Evolutionary conservation across 2,113 vertebrate genomes (phyloP).

Genomic region (Prunella fulvescens): DNA sequence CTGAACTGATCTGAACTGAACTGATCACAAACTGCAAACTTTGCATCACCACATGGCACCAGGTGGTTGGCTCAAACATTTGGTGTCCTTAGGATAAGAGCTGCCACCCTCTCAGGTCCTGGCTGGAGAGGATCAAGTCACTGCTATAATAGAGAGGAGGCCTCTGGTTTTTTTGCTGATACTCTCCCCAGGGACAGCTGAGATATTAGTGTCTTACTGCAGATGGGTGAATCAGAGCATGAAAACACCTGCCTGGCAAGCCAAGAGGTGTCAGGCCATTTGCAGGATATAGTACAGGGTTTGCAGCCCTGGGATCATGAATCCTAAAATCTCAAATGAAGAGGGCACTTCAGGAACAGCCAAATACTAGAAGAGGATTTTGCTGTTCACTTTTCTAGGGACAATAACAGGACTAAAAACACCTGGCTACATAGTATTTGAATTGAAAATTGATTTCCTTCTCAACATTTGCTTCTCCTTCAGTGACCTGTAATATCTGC

Average conservation of each 20-base stretch:
- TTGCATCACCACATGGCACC: background rate
- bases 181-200: background rate
- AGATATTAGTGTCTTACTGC: background rate
- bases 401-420: background rate
- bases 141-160: background rate
- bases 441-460: background rate
- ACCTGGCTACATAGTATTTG: background rate
- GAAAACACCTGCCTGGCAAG: background rate
- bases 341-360: background rate
- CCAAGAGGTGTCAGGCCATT: background rate
- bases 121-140: background rate
- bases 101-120: background rate
- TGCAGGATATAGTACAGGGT: background rate
- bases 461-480: background rate
- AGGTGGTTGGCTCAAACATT: background rate
- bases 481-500: background rate
- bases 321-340: background rate
- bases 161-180: background rate
- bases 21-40: background rate
- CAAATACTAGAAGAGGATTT: background rate
- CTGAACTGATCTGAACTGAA: background rate
- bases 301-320: background rate
- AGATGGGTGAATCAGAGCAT: background rate
- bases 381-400: background rate
- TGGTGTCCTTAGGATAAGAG: background rate